Conservation (phyloP, 2,797 vertebrate species). For the Ataeniobius toweri region DNA sequence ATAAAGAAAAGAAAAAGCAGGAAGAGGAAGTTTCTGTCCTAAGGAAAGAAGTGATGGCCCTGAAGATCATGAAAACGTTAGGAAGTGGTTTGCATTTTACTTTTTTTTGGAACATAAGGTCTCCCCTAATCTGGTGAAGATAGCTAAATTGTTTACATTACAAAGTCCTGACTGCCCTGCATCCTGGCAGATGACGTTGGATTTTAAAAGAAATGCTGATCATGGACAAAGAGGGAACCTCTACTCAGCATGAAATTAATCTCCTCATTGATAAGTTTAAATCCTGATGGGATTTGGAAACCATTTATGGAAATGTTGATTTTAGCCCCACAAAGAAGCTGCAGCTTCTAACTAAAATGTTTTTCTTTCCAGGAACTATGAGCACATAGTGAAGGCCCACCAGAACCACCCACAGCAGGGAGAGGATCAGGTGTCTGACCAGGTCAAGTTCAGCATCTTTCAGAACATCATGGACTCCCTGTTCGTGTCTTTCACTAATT, state of each 20-base stretch:
- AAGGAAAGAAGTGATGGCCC: slow-evolving; percentile 94
- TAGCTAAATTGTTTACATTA: background rate
- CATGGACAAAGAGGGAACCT: background rate
- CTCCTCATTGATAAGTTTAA: background rate
- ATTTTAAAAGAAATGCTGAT: slow-evolving; percentile 16
- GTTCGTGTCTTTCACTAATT: slow-evolving; percentile 94
- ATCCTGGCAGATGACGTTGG: slow-evolving; percentile 6
- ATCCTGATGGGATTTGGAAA: background rate
- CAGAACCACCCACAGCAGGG: slow-evolving; percentile 93
- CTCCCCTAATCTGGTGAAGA: background rate
- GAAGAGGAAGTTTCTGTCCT: slow-evolving; percentile 94
- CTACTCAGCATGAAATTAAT: background rate
- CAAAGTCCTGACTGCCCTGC: slow-evolving; percentile 5
- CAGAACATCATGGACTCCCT: slow-evolving; percentile 98
- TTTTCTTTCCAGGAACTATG: slow-evolving; percentile 88
- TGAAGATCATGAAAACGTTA: slow-evolving; percentile 99
- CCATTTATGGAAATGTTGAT: background rate
- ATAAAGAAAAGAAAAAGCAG: slow-evolving; percentile 99
- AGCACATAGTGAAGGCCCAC: slow-evolving; percentile 97
- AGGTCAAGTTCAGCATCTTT: slow-evolving; percentile 96
- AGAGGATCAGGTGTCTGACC: slow-evolving; percentile 92
- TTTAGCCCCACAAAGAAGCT: background rate
- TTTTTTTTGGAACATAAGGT: background rate
- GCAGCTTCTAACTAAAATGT: background rate
- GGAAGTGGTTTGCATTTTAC: background rate